A percentile compares a stretch with the other conserved stretches of the same genome.
Conservation (phyloP, 1,140 invertebrate genomes). For the Riptortus pedestris region DNA sequence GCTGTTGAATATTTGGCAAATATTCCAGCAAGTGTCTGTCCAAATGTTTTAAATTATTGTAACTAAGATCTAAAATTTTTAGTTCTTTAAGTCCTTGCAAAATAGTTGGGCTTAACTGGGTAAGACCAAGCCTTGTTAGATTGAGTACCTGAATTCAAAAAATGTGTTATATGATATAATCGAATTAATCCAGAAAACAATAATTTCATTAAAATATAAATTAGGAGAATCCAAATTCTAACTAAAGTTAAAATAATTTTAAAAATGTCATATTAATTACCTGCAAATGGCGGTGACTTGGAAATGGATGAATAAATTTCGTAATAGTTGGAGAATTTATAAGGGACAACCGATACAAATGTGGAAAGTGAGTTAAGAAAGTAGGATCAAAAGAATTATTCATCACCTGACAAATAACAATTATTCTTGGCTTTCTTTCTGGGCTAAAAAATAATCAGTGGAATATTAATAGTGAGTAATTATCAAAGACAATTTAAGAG, state of each 20-base stretch:
- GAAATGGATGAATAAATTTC: conserved; percentile 17
- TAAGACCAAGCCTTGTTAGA: conserved; percentile 20
- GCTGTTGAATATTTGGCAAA: conserved; percentile 13
- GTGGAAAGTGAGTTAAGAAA: conserved; percentile 19
- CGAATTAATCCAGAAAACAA: too few relatives aligned
- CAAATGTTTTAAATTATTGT: conserved; percentile 20
- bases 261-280: conserved; percentile 14
- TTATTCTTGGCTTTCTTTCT: conserved; percentile 6
- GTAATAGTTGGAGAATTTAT: conserved; percentile 22
- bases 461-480: too few relatives aligned
- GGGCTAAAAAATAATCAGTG: too few relatives aligned
- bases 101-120: background rate
- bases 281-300: conserved; percentile 19
- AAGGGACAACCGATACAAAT: conserved; percentile 17
- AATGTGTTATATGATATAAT: too few relatives aligned
- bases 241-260: conserved; percentile 11
- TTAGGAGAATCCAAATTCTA: too few relatives aligned
- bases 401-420: conserved; percentile 15
- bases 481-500: too few relatives aligned
- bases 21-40: conserved; percentile 15
- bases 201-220: too few relatives aligned
- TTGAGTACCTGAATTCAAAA: conserved; percentile 22
- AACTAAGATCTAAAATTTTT: conserved; percentile 23
- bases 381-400: conserved; percentile 12
- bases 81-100: conserved; percentile 16